Base-by-base conservation (phyloP, 2,888 invertebrate genomes). In the Sussaba pulchella region DNA sequence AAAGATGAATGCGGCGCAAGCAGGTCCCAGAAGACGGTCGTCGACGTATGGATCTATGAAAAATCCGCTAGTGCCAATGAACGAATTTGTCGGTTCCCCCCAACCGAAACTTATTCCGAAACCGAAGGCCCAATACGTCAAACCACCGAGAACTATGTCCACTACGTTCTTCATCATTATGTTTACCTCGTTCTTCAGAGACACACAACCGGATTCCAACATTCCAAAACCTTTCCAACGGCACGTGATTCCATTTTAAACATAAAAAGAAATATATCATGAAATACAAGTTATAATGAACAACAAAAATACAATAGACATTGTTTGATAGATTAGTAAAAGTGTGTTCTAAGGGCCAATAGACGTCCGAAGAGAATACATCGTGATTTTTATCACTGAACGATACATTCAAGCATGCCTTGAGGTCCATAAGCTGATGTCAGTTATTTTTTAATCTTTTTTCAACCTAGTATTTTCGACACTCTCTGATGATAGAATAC, bases 151-250 rank as follows among this genome's bases (percentile, higher is more conserved):
- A 0, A 98, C 97, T 66, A 99, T 98, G 87, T 99, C 98, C 0
- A 97, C 97, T 0, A 98, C 95, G 89, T 98, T 98, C 92, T 99
- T 99, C 96, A 99, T 98, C 98, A 99, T 98, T 77, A 99, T 98
- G 91, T 98, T 98, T 0, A 98, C 98, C 93, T 98, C 98, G 90
- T 98, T 98, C 92, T 98, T 98, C 69, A 97, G 94, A 0, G 97
- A 97, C 0, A 98, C 98, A 87, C 97, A 97, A 1, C 98, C 98
- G 0, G 98, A 97, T 91, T 98, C 98, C 85, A 98, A 92, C 95
- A 99, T 96, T 0, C 98, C 98, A 88, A 98, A 99, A 21, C 98
- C 98, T 97, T 87, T 2, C n/a, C n/a, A n/a, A n/a, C n/a, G n/a
- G n/a, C n/a, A n/a, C n/a, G n/a, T n/a, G n/a, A n/a, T n/a, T n/a